Base-by-base conservation (phyloP, 2,888 invertebrate species). In the Apamea monoglypha region DNA sequence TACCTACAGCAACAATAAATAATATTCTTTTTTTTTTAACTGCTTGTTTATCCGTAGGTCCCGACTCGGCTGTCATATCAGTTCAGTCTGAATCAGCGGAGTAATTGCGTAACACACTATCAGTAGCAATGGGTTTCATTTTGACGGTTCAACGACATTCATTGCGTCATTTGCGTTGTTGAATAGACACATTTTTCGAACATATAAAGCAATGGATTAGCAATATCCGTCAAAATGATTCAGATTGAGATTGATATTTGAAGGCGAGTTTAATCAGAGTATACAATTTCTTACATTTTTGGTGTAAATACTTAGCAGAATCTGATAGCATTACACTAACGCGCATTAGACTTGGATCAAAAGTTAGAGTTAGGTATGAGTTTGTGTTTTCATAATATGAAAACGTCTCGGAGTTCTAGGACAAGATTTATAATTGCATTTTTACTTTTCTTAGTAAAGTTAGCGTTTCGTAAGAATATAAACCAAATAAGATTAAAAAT, bases 371-470 rank as follows among this genome's bases (percentile, higher is more conserved):
- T 61, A n/a, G 16, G 67, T 53, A 78, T 63, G 36, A 44, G 50
- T 79, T 79, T 53, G 53, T 74, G 21, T 74, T 21, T 64, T 21
- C 14, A 29, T 47, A 68, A 21, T 68, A 47, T 12, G 68, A 29
- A 44, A 29, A 12, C 12, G 29, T 47, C 44, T 44, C 68, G 8
- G n/a, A 68, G 12, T 29, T 44, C 29, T 29, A 68, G 21, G 21
- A 29, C 29, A 21, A 47, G 21, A 29, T 69, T 50, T 25, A 50
- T 50, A 29, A 68, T 68, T 68, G 29, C 68, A 68, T 3, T 44
- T 21, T 29, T 29, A 68, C 47, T 69, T 32, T 16, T 2, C 14
- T 14, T 25, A 29, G 47, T 14, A 47, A 68, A 69, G 47, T 47
- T 69, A 29, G 21, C 29, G 0, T 32, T 25, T 32, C 69, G 21